These are phyloP conservation scores for Pseudococcus longispinus DNA, from an alignment of 2,888 invertebrate species.

Conservation along the genomic window DNA sequence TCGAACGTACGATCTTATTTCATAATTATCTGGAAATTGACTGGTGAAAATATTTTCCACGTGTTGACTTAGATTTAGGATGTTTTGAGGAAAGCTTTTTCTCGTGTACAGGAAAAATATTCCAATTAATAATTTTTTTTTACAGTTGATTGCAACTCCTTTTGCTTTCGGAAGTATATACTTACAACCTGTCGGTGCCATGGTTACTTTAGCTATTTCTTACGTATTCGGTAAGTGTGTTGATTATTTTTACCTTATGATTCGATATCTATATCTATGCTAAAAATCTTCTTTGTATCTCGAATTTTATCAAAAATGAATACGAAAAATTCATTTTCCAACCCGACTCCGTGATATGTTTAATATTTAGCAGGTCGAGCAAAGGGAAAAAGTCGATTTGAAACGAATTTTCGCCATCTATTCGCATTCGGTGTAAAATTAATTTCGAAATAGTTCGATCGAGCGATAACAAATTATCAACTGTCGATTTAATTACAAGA, in stretches of 20 bases:
- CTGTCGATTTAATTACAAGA: neutral
- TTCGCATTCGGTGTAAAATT: neutral
- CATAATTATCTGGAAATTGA: neutral
- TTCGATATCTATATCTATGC: neutral
- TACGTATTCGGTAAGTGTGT: slow-evolving; percentile 80
- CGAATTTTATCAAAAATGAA: too few species aligned
- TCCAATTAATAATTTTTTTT: slow-evolving; percentile 40
- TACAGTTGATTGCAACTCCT: slow-evolving; percentile 78
- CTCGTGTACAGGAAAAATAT: neutral
- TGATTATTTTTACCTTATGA: neutral
- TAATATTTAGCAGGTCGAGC: neutral
- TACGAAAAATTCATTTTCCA: too few species aligned
- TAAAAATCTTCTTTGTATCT: too few species aligned
- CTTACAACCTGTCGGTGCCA: slow-evolving; percentile 82
- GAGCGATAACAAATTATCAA: neutral
- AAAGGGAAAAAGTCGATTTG: neutral
- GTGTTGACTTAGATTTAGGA: neutral
- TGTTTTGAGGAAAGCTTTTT: neutral
- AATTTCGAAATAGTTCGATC: neutral
- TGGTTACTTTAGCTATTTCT: slow-evolving; percentile 85
- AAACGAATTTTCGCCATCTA: neutral
- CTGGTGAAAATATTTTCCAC: neutral
- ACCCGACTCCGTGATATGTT: too few species aligned
- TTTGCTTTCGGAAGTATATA: slow-evolving; percentile 86
- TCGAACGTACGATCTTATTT: neutral